Evolutionary conservation across 2,888 invertebrate species (phyloP).

Genomic region (Trichogramma dendrolimi): DNA sequence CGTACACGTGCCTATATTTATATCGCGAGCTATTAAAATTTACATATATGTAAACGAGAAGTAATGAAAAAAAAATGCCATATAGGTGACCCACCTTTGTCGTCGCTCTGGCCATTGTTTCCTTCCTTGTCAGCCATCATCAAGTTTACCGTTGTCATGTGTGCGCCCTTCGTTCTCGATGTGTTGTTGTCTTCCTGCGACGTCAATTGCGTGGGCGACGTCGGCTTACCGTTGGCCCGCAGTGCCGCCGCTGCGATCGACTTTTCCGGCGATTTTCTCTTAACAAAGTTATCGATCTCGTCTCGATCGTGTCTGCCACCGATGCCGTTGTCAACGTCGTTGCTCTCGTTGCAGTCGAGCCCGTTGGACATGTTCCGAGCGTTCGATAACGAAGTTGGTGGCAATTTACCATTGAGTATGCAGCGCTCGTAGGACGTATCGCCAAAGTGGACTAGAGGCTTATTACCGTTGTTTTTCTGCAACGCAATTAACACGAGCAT

Average conservation of each 20-base stretch:
- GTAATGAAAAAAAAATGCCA: too few relatives aligned
- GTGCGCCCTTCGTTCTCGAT: slow-evolving; percentile 29
- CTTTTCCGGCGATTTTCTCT: slow-evolving; percentile 5
- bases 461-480: slow-evolving; percentile 42
- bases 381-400: not conserved
- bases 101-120: too few relatives aligned
- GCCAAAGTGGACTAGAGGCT: slow-evolving; percentile 67
- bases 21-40: too few relatives aligned
- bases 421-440: slow-evolving; percentile 55
- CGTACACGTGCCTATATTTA: too few relatives aligned
- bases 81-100: too few relatives aligned
- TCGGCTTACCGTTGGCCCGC: too few relatives aligned
- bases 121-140: slow-evolving; percentile 19
- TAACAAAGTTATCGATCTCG: not conserved
- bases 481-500: not conserved
- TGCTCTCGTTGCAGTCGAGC: not conserved
- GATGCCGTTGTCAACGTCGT: not conserved
- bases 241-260: too few relatives aligned
- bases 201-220: too few relatives aligned
- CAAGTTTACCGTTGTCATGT: slow-evolving; percentile 42
- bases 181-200: not conserved
- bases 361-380: not conserved
- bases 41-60: too few relatives aligned
- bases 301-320: not conserved
- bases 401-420: slow-evolving; percentile 39